Evolutionary conservation across 1,140 invertebrate species (phyloP), one percentile per base, ranked within the genome.

Genomic region (Halictus rubicundus): DNA sequence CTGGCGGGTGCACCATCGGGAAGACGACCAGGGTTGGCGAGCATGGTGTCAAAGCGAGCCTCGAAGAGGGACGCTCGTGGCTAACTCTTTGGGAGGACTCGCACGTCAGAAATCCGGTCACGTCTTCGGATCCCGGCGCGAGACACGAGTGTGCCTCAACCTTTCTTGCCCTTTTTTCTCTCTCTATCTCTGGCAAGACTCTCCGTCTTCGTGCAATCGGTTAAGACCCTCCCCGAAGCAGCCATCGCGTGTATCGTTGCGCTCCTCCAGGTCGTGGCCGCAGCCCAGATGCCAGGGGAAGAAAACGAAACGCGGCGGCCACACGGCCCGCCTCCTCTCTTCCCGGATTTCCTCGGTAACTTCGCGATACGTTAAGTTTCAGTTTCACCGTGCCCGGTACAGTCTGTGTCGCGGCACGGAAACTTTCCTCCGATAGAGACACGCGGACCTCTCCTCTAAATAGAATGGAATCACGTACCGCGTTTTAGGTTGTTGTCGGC

Each of bases 131-230:
- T 91, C 85, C 77, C 83, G 81, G 84, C 82, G 85, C 80, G 85
- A 89, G 90, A 89, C 88, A 90, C 84, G 89, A 90, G 88, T 88
- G 52, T 77, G 86, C 86, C 88, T 89, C 89, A 90, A 91, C 90
- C 90, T 92, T 91, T 90, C 87, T 88, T 83, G 57, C 66, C 52
- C 57, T 57, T 16, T 32, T 8, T n/a, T 46, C 21, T 16, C 42
- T 57, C 14, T 42, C 52, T 9, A n/a, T 37, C 21, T 10, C 23
- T 16, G 9, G 9, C 32, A 32, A 32, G 21, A 2, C 39, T 60
- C 14, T 54, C 39, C 19, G 19, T 52, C 49, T 21, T 16, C 49
- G 49, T 21, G 16, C 16, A 21, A 3, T 16, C 14, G 14, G 16
- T 52, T 46, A 21, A 25, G 66, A 80, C 78, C 78, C n/a, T 61